Conservation (phyloP, 2,888 invertebrate genomes). For the Hoplodrina ambigua region DNA sequence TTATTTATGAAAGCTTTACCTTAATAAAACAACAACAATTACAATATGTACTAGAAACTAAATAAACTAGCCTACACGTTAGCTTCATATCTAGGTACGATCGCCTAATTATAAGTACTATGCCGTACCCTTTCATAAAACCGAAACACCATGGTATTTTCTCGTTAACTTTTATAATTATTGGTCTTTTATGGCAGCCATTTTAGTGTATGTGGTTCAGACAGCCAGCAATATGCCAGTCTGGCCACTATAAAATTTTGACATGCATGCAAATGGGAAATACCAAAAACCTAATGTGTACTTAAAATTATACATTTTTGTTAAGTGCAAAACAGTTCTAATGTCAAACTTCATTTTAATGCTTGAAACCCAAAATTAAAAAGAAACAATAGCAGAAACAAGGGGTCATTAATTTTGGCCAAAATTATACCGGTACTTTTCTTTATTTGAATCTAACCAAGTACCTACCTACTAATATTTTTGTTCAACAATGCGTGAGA, state of each 20-base stretch:
- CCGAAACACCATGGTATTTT: constrained; percentile 15
- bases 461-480: background rate
- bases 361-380: constrained; percentile 18
- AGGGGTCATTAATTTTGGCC: background rate
- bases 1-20: background rate
- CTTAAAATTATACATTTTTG: constrained; percentile 7
- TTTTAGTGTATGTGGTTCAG: constrained; percentile 1
- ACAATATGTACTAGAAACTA: background rate
- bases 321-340: background rate
- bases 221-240: constrained; percentile 16
- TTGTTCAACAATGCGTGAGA: constrained; percentile 38
- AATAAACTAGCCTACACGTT: background rate
- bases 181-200: background rate
- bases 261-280: background rate
- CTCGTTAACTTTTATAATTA: constrained; percentile 24
- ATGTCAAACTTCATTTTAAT: background rate
- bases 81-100: background rate
- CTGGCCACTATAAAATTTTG: background rate
- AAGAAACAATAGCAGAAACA: constrained; percentile 22
- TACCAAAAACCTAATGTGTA: background rate
- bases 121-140: background rate
- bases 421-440: background rate
- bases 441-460: background rate
- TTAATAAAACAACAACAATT: background rate
- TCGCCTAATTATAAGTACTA: background rate